A percentile compares a stretch with the other conserved stretches of the same genome.
These are phyloP conservation scores for Paedocypris sp. DNA, from an alignment of 2,113 vertebrate species.

Conservation along the genomic window DNA sequence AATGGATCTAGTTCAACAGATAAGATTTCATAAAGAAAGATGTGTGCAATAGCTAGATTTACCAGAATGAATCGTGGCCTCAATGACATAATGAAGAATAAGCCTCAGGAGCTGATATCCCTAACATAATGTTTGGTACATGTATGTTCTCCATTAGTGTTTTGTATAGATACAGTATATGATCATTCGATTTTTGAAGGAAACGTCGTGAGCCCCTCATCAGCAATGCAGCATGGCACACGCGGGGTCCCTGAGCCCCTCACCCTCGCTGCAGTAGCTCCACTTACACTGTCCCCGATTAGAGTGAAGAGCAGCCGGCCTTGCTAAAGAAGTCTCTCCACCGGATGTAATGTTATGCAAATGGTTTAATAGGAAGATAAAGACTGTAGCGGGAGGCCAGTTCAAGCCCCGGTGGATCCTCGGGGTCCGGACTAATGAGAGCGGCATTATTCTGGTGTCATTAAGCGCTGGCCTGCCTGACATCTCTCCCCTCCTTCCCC, in stretches of 20 bases:
- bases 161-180: too few species aligned
- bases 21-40: too few species aligned
- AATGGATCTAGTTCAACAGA: too few species aligned
- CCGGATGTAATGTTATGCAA: conserved; percentile 64
- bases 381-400: conserved; percentile 58
- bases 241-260: conserved; percentile 22
- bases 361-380: conserved; percentile 72
- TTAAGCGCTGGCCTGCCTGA: conserved; percentile 65
- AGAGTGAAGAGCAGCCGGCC: conserved; percentile 35
- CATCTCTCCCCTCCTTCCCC: conserved; percentile 48
- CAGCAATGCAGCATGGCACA: too few species aligned
- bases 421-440: conserved; percentile 61
- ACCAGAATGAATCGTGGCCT: too few species aligned
- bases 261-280: conserved; percentile 46
- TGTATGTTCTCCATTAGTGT: too few species aligned
- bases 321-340: conserved; percentile 53
- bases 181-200: too few species aligned
- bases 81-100: too few species aligned
- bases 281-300: conserved; percentile 61
- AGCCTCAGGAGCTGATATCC: too few species aligned
- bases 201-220: too few species aligned
- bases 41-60: too few species aligned
- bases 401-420: conserved; percentile 62
- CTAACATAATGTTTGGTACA: too few species aligned
- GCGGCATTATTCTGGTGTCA: conserved; percentile 68